A percentile compares a stretch with the other conserved stretches of the same genome.
These are phyloP conservation scores for Geotria australis DNA, from an alignment of 2,797 vertebrate species.

Conservation along the genomic window DNA sequence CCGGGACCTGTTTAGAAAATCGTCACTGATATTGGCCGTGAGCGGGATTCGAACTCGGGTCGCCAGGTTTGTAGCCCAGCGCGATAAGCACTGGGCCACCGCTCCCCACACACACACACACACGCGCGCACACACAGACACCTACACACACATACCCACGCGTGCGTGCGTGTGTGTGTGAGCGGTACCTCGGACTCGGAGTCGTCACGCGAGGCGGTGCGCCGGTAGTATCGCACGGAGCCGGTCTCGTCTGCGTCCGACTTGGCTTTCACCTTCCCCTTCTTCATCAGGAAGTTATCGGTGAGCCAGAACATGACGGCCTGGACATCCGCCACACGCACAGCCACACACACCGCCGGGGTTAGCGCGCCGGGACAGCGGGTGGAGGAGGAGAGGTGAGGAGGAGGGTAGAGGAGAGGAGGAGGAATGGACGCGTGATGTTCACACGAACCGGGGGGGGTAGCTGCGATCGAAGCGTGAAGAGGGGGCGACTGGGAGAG, in stretches of 20 bases:
- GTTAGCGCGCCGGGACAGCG: too few species aligned
- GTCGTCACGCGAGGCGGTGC: conserved; percentile 78
- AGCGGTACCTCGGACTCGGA: conserved; percentile 23
- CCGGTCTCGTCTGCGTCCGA: conserved; percentile 49
- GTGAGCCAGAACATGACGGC: conserved; percentile 98
- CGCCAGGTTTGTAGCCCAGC: not conserved
- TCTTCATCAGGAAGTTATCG: conserved; percentile 98
- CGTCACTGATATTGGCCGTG: not conserved
- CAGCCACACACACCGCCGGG: not conserved
- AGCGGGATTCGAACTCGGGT: not conserved
- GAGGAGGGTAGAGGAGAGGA: too few species aligned
- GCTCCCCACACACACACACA: not conserved
- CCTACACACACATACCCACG: not conserved
- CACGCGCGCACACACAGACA: not conserved
- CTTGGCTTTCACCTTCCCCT: conserved; percentile 90
- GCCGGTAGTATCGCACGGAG: conserved; percentile 52
- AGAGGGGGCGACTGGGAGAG: too few species aligned
- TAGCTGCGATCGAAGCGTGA: too few species aligned
- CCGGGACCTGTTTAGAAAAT: not conserved
- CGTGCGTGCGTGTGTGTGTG: too few species aligned
- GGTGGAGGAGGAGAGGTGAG: too few species aligned
- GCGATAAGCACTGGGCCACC: not conserved
- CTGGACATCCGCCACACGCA: conserved; percentile 10
- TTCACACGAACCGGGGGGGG: too few species aligned
- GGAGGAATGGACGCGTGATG: too few species aligned